Evolutionary conservation across 2,797 vertebrate genomes (phyloP).

Genomic region (Sphenodon punctatus): DNA sequence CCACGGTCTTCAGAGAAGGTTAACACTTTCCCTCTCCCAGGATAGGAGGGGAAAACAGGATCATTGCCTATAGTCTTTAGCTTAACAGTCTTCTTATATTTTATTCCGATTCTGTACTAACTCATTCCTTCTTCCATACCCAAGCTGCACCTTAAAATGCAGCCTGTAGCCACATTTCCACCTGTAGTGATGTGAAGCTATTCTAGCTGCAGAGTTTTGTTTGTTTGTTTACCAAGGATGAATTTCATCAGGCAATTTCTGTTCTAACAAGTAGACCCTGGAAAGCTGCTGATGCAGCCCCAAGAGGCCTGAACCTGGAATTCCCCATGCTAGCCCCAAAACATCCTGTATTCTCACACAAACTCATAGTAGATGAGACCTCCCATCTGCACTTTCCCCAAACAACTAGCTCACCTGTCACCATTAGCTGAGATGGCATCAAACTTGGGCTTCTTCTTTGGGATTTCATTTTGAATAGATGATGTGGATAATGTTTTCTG

Average conservation of each 20-base stretch:
- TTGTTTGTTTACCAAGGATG: neutral
- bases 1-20: neutral
- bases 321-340: neutral
- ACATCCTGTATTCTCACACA: neutral
- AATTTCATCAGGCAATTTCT: constrained; percentile 6
- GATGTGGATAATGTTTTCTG: constrained; percentile 84
- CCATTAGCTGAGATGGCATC: constrained; percentile 81
- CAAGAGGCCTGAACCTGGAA: neutral
- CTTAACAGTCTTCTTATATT: neutral
- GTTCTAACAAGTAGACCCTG: neutral
- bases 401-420: constrained; percentile 77
- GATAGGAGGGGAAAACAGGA: neutral
- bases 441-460: constrained; percentile 84
- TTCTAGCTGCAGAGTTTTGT: neutral
- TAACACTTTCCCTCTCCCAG: neutral
- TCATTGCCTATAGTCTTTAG: neutral
- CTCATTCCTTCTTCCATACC: neutral
- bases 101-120: neutral
- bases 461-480: constrained; percentile 84
- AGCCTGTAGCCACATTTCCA: neutral
- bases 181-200: neutral
- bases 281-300: neutral
- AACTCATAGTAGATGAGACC: neutral
- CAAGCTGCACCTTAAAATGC: neutral
- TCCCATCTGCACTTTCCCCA: neutral